Base-by-base conservation (phyloP, 2,888 invertebrate genomes). In the Blera fallax region DNA sequence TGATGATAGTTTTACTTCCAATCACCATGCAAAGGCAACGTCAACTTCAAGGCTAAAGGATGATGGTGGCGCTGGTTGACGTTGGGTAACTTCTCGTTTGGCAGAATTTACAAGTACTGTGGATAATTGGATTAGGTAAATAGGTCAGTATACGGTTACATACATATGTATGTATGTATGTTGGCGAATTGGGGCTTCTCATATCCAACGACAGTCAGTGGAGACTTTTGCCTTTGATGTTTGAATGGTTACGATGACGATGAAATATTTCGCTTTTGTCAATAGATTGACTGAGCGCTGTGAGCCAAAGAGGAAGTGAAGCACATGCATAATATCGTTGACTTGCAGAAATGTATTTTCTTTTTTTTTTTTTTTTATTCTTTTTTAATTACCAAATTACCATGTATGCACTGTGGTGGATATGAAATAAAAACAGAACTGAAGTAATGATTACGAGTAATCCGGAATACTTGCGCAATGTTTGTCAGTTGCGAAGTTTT, bases 81-180 rank as follows among this genome's bases (percentile, higher is more conserved):
- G 11, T 16, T 14, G 43, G 58, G 21, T 32, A 21, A 29, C 32
- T 70, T 11, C 54, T 43, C 43, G 4, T 14, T n/a, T 10, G 29
- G 40, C 54, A 52, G 5, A n/a, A 52, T 52, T 27, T 52, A 52
- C 52, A 24, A 6, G 40, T 40, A 14, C 14, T 40, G 40, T 34
- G 27, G 43, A 60, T 83, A 83, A 83, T 83, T 83, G 83, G 83
- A 83, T 83, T 83, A 83, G 83, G 73, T 83, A 83, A 83, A 83
- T 83, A 79, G 83, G 83, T 83, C 83, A 83, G 70, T 73, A 62
- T 73, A 83, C 73, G 65, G 52, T 73, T 62, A 67, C 78, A 77
- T 67, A 72, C 62, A 62, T 45, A 29, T n/a, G n/a, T n/a, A n/a
- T n/a, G n/a, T n/a, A n/a, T n/a, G n/a, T n/a, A n/a, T 62, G 16